Evolutionary conservation across 2,797 vertebrate species (phyloP).

Genomic region (Pangasius macronema): DNA sequence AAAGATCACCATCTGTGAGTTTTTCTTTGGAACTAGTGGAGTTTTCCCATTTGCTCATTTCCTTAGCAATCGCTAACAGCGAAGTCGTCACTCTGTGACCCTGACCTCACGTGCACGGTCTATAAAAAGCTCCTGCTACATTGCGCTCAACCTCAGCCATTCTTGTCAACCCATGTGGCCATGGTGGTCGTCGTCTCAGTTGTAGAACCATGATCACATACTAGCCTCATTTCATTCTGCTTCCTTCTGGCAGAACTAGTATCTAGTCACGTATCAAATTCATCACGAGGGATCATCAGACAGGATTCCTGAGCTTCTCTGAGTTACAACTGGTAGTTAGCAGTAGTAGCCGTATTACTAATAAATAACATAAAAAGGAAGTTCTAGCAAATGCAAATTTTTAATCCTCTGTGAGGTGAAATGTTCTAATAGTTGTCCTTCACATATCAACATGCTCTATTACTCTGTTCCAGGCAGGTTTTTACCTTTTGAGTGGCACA

Average conservation of each 20-base stretch:
- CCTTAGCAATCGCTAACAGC: background rate
- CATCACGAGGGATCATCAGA: background rate
- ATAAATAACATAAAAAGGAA: background rate
- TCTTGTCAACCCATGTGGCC: background rate
- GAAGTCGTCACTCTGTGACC: background rate
- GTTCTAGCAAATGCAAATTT: background rate
- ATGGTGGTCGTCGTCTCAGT: background rate
- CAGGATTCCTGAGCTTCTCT: background rate
- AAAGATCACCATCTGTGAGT: background rate
- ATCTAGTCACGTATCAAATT: background rate
- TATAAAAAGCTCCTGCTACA: background rate
- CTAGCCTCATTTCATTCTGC: background rate
- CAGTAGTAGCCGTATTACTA: background rate
- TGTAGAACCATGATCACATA: background rate
- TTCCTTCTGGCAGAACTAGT: background rate
- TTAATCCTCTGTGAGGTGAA: background rate
- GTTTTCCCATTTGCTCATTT: background rate
- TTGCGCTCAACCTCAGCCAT: background rate
- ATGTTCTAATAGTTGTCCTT: background rate
- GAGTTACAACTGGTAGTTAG: background rate
- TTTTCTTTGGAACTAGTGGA: background rate
- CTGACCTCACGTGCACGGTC: background rate
- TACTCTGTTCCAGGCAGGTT: background rate
- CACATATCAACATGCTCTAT: background rate
- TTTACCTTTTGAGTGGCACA: background rate